phyloP scores from a whole-genome alignment of 2,888 invertebrate genomes.

The Chalcis sispes region DNA sequence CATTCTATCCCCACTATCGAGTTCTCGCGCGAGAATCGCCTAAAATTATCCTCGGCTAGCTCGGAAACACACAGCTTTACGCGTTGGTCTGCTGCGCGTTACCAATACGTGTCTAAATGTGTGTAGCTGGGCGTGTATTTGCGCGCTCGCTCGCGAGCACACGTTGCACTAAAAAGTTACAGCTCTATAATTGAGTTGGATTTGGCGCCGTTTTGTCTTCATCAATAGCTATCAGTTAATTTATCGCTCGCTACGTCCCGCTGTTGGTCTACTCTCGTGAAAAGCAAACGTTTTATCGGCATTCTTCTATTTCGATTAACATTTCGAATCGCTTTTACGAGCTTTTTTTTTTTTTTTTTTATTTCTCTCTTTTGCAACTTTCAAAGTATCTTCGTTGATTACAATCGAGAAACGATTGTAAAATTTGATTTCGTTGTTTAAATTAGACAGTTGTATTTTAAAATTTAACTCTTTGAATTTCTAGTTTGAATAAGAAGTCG shows the following conservation, averaged over 20 bases:
- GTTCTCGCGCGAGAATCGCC: conserved; percentile 53
- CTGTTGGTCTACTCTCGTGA: not conserved
- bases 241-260: conserved; percentile 14
- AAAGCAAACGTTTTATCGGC: conserved; percentile 2
- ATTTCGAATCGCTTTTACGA: not conserved
- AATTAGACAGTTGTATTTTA: too few relatives aligned
- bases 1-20: conserved; percentile 18
- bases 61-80: not conserved
- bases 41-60: conserved; percentile 57
- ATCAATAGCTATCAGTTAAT: conserved; percentile 47
- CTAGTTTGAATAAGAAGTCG: too few relatives aligned
- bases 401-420: too few relatives aligned
- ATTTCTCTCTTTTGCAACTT: too few relatives aligned
- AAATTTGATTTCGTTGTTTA: too few relatives aligned
- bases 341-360: not conserved
- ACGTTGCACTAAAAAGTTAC: conserved; percentile 50
- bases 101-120: too few relatives aligned
- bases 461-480: too few relatives aligned
- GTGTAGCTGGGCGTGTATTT: not conserved
- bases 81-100: not conserved
- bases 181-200: conserved; percentile 49
- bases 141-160: not conserved
- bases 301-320: conserved; percentile 15
- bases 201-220: conserved; percentile 40
- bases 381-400: too few relatives aligned